Evolutionary conservation across 2,113 vertebrate species (phyloP).

Genomic region (Oreochromis niloticus): DNA sequence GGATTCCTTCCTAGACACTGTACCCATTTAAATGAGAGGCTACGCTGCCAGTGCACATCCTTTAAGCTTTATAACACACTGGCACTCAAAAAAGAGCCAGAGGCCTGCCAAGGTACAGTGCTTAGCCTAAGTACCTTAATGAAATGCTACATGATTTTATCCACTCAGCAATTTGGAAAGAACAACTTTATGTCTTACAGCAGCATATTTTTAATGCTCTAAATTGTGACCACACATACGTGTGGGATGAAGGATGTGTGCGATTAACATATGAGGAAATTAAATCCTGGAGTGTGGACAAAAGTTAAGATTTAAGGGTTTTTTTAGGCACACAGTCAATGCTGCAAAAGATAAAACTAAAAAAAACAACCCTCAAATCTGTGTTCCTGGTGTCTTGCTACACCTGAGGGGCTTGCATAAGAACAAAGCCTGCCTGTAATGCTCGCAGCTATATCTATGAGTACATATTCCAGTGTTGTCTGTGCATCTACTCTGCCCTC

Average conservation of each 20-base stretch:
- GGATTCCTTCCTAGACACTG: not conserved
- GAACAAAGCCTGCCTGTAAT: not conserved
- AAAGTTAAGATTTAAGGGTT: fast-evolving
- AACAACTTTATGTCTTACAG: conserved; percentile 48
- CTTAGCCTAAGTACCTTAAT: conserved; percentile 61
- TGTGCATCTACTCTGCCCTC: not conserved
- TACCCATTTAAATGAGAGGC: conserved; percentile 10
- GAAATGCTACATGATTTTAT: conserved; percentile 49
- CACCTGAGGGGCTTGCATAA: not conserved
- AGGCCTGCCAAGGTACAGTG: conserved; percentile 51
- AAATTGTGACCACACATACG: not conserved
- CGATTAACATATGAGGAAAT: not conserved
- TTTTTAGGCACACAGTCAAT: not conserved
- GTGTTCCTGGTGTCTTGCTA: not conserved
- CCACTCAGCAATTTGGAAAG: conserved; percentile 56
- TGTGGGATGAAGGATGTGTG: not conserved
- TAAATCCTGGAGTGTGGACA: not conserved
- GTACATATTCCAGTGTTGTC: not conserved
- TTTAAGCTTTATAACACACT: conserved; percentile 33
- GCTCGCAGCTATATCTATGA: not conserved
- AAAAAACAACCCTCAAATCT: fast-evolving
- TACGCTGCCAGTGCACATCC: conserved; percentile 19
- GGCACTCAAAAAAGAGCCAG: conserved; percentile 21
- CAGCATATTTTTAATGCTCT: conserved; percentile 35
- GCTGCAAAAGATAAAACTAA: not conserved